A percentile compares a stretch with the other conserved stretches of the same genome.
Evolutionary conservation across 2,113 vertebrate genomes (phyloP).

Genomic region (Calidris pugnax): DNA sequence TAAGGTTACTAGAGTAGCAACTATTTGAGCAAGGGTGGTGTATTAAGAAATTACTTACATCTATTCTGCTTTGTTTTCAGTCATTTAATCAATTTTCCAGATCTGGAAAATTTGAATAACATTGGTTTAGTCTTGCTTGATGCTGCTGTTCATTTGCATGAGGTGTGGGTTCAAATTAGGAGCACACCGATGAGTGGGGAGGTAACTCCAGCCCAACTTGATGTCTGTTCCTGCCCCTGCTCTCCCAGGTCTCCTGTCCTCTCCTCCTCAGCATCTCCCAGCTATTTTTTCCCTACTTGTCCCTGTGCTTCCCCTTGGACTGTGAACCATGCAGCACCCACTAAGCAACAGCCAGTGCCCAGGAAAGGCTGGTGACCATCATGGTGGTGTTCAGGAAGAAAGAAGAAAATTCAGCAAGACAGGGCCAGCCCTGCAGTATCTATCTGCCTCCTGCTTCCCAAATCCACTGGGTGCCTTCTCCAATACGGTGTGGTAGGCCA

Average conservation of each 20-base stretch:
- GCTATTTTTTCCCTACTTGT: background rate
- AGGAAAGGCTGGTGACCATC: background rate
- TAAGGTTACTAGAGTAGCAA: background rate
- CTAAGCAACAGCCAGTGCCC: background rate
- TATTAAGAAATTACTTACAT: background rate
- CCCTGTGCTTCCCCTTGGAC: background rate
- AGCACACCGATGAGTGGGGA: background rate
- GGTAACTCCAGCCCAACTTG: background rate
- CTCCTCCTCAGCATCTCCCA: background rate
- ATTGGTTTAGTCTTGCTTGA: background rate
- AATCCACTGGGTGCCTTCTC: background rate
- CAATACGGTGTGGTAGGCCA: rapidly evolving
- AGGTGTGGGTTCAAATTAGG: background rate
- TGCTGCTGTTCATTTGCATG: background rate
- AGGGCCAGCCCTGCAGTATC: background rate
- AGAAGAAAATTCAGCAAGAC: background rate
- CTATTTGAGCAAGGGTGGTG: background rate
- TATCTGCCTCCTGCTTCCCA: background rate
- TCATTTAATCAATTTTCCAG: background rate
- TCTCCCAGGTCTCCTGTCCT: background rate
- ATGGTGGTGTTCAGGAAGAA: rapidly evolving
- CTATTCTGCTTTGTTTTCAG: background rate
- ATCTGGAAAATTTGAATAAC: background rate
- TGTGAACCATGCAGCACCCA: rapidly evolving
- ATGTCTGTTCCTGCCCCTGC: background rate